A percentile compares a stretch with the other conserved stretches of the same genome.
Conservation (phyloP, 2,797 vertebrate genomes). For the Acrossocheilus fasciatus region DNA sequence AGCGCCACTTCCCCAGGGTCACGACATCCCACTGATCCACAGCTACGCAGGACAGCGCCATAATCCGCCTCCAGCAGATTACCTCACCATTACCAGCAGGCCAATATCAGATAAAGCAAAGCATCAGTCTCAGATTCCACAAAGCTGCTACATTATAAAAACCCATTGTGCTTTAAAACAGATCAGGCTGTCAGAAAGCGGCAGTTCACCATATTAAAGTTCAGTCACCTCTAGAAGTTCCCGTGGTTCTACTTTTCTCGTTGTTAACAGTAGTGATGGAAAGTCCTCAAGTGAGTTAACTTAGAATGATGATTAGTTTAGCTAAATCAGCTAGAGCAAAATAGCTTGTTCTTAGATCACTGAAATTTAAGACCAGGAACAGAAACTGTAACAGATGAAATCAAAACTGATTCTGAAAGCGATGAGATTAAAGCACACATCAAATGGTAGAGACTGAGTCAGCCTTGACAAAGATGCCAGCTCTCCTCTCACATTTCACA, state of each 20-base stretch:
- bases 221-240: background rate
- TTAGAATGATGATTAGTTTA: background rate
- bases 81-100: slow-evolving; percentile 34
- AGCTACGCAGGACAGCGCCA: slow-evolving; percentile 8
- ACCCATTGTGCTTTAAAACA: background rate
- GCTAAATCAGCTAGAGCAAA: background rate
- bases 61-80: slow-evolving; percentile 55
- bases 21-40: slow-evolving; percentile 40
- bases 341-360: background rate
- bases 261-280: background rate
- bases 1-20: slow-evolving; percentile 38
- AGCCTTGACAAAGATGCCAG: slow-evolving; percentile 6
- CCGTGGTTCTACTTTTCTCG: background rate
- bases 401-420: slow-evolving; percentile 12
- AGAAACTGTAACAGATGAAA: background rate
- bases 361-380: background rate
- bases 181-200: background rate
- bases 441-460: background rate
- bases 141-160: slow-evolving; percentile 16
- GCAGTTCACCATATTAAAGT: background rate
- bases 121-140: slow-evolving; percentile 39
- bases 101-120: slow-evolving; percentile 30
- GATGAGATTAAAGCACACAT: slow-evolving; percentile 1
- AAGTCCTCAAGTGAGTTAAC: background rate
- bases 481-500: slow-evolving; percentile 15